Evolutionary conservation across 2,113 vertebrate species (phyloP).

Genomic region (Orthochromis indermauri): DNA sequence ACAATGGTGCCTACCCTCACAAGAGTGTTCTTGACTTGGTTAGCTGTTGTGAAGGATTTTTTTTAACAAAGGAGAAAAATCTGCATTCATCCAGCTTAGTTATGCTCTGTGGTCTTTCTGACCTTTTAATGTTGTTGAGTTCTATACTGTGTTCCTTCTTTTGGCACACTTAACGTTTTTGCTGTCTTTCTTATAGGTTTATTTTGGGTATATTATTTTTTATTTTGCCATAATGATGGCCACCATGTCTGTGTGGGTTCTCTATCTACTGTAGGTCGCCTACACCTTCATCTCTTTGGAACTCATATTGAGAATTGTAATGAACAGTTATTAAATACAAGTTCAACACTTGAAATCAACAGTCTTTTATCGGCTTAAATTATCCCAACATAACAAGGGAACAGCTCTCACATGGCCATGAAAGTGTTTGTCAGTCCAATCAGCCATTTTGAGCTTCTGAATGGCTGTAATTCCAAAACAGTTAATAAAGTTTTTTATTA

Average conservation of each 20-base stretch:
- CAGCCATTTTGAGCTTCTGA: not conserved
- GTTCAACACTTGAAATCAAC: not conserved
- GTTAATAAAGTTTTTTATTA: not conserved
- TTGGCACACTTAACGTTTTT: not conserved
- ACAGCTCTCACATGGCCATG: not conserved
- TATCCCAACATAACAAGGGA: not conserved
- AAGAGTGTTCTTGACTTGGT: no score
- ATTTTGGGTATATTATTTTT: not conserved
- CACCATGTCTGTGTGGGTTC: not conserved
- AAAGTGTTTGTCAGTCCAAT: not conserved
- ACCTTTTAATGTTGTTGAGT: not conserved
- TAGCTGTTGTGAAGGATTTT: no score
- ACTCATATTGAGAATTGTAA: not conserved
- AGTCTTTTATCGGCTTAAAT: not conserved
- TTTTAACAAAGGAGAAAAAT: no score
- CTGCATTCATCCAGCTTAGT: not conserved
- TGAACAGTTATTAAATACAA: not conserved
- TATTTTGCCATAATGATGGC: not conserved
- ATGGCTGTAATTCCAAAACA: not conserved
- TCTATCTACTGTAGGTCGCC: not conserved
- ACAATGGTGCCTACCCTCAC: accelerated
- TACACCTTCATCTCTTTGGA: not conserved
- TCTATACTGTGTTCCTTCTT: not conserved
- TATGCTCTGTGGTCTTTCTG: not conserved
- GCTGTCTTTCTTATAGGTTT: not conserved